Base-by-base conservation (phyloP, 2,888 invertebrate genomes). In the Chalcosyrphus nemorum region DNA sequence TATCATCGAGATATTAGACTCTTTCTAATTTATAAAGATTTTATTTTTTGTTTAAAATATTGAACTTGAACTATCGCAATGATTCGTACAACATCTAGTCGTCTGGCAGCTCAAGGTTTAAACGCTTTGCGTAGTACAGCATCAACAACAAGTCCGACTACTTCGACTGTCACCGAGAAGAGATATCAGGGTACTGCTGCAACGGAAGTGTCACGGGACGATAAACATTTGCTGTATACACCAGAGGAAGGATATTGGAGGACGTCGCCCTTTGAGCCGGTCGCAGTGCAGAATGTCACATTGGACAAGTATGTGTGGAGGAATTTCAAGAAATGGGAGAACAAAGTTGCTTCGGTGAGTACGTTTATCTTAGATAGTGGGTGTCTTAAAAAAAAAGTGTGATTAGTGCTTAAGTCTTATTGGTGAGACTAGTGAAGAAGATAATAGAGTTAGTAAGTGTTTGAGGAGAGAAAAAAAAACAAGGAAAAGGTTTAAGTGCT, bases 271-370 rank as follows among this genome's bases (percentile, higher is more conserved):
- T 93, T 90, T 84, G 92, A 92, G n/a, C 89, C 91, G 24, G 88
- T 94, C 2, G 90, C 92, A 9, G 43, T 84, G 5, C 93, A 93
- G 0, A 93, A 94, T 85, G 88, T 92, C 13, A 92, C 93, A 1
- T 78, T 95, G 63, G 92, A 94, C 68, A 93, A 95, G 86, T 94
- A 93, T 84, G 91, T 95, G 2, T 95, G 94, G 94, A 88, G 87
- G 15, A 87, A 94, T 88, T 88, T 94, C 59, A 93, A 94, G 17
- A 93, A 92, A 90, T 95, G 95, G 94, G 93, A 94, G 3, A 92
- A 94, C 70, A 92, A 93, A 86, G 93, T 93, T 4, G 93, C 94
- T 35, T 86, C 94, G 89, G 95, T 95, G 89, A 93, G 94, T 93
- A 38, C 1, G 2, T 35, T 11, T 41, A 13, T 6, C 6, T 15